Percentiles rank a stretch among this genome's conserved stretches.
Evolutionary conservation across 2,888 invertebrate species (phyloP).

Genomic region (Papilio gigon): DNA sequence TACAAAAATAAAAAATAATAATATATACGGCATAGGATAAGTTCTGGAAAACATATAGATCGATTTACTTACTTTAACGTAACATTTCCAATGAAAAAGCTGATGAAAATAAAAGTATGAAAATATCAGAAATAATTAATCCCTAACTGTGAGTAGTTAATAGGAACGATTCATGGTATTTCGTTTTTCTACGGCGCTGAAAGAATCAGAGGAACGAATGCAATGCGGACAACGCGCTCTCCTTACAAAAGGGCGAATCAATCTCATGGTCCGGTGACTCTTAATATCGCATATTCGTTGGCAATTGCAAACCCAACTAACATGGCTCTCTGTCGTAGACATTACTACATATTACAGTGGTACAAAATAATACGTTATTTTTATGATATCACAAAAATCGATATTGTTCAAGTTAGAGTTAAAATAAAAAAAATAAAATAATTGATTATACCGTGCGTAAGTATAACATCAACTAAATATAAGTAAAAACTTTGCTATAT

Average conservation of each 20-base stretch:
- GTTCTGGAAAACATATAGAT: too few species aligned
- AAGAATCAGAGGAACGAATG: conserved; percentile 5
- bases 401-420: too few species aligned
- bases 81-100: background rate
- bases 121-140: background rate
- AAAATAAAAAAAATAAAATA: too few species aligned
- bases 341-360: background rate
- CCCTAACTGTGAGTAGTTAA: background rate
- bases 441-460: too few species aligned
- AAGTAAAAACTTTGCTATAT: too few species aligned
- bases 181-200: background rate
- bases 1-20: background rate
- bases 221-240: conserved; percentile 7
- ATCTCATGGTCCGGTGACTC: conserved; percentile 12
- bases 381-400: background rate
- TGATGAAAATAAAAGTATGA: background rate
- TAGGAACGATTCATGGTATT: background rate
- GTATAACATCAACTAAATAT: too few species aligned
- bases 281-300: conserved; percentile 15
- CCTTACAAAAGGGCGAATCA: conserved; percentile 21
- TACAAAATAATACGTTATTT: background rate
- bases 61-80: background rate
- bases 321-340: background rate
- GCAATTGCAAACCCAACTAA: conserved; percentile 4
- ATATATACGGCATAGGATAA: too few species aligned